These are phyloP conservation scores for Sepioteuthis lessoniana DNA, from an alignment of 2,888 invertebrate genomes.

Conservation along the genomic window DNA sequence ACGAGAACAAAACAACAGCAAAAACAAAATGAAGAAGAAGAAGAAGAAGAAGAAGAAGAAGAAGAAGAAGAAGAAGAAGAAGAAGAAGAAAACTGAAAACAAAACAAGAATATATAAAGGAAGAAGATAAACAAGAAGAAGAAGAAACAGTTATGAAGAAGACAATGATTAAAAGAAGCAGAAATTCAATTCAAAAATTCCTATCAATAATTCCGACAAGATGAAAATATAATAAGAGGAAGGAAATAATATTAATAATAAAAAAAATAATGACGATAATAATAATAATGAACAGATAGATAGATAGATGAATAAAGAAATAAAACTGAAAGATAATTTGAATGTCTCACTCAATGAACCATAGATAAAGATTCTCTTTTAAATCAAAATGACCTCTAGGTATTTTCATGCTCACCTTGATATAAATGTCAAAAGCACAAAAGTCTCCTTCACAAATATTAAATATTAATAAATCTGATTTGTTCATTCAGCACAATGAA, in stretches of 20 bases:
- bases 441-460: slow-evolving; percentile 20
- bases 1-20: too few species aligned
- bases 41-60: too few species aligned
- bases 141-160: neutral
- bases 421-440: neutral
- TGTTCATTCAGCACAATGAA: neutral
- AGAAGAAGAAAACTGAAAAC: too few species aligned
- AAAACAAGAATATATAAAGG: too few species aligned
- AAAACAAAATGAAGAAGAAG: too few species aligned
- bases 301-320: neutral
- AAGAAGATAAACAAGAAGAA: neutral
- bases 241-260: neutral
- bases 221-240: neutral
- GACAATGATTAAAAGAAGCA: neutral
- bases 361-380: neutral
- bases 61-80: too few species aligned
- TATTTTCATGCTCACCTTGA: slow-evolving; percentile 33
- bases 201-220: neutral
- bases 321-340: neutral
- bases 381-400: neutral
- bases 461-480: slow-evolving; percentile 8
- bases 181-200: neutral
- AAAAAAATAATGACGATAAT: neutral
- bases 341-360: neutral
- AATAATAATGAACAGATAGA: neutral